Base-by-base conservation (phyloP, 1,140 invertebrate species). In the Drosophila subpulchrella region DNA sequence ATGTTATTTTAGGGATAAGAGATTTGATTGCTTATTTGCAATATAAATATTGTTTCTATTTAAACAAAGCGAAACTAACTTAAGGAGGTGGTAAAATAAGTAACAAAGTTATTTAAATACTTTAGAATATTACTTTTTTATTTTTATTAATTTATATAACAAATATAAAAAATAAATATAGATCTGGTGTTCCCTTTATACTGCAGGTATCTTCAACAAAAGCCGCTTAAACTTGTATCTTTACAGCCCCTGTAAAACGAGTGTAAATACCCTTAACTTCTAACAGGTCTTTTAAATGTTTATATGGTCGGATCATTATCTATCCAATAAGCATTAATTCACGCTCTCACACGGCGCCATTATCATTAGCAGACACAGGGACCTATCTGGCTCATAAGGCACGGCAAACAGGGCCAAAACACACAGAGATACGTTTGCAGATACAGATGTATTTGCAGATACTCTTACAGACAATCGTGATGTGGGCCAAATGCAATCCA, bases 401-500 rank as follows among this genome's bases (percentile, higher is more conserved):
- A 65, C 46, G 27, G 46, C 65, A 36, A 67, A 65, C 46, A 47
- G 51, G 27, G 51, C 50, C 15, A 20, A 53, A 53, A 36, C 51
- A 54, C 32, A 65, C 57, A 32, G 39, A 24, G 44, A 42, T 54
- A 39, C 32, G 32, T 34, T 34, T 6, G 8, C 47, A 48, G 44
- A 59, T 48, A 48, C 44, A 11, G 42, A 46, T 20, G 10, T 44
- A 62, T 61, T 47, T 41, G 27, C 57, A 59, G 24, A 59, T 32
- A 39, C 60, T 42, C 30, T 42, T 67, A 17, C 63, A 67, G 66
- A 47, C 67, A 71, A 48, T 68, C 50, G 51, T 39, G 67, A 68
- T 71, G 13, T 68, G 51, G 54, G 51, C 51, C 67, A 71, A 71
- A 71, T 70, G 63, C 66, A 68, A 70, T 70, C 54, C 53, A 75